Conservation (phyloP, 2,113 vertebrate species). For the Myrmecobius fasciatus region DNA sequence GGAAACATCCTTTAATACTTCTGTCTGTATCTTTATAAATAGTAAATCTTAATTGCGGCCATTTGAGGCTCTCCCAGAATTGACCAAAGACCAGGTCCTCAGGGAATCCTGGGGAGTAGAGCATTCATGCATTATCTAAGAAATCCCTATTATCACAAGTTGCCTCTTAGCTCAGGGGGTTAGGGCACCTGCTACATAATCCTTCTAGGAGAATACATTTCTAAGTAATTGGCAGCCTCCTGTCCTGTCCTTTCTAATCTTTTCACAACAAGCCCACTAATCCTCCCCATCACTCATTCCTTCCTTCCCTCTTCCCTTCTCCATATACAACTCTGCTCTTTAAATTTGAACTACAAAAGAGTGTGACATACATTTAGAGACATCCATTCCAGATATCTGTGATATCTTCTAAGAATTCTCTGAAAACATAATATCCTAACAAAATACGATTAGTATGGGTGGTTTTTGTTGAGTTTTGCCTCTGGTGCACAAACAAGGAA, state of each 20-base stretch:
- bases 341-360: not conserved
- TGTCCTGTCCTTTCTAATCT: not conserved
- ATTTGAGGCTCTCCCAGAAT: not conserved
- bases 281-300: not conserved
- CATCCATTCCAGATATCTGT: not conserved
- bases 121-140: not conserved
- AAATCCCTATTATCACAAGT: not conserved
- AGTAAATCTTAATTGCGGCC: not conserved
- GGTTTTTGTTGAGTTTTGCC: not conserved
- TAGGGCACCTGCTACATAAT: not conserved
- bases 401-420: not conserved
- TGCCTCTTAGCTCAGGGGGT: not conserved
- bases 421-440: not conserved
- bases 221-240: not conserved
- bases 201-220: not conserved
- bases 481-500: not conserved
- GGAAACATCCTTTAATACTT: not conserved
- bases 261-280: not conserved
- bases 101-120: not conserved
- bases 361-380: fast-evolving
- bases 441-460: not conserved
- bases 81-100: not conserved
- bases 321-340: not conserved
- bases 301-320: not conserved
- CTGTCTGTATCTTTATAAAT: not conserved